These are phyloP conservation scores for Sebastes jordani DNA, from an alignment of 2,797 vertebrate species.

Conservation along the genomic window DNA sequence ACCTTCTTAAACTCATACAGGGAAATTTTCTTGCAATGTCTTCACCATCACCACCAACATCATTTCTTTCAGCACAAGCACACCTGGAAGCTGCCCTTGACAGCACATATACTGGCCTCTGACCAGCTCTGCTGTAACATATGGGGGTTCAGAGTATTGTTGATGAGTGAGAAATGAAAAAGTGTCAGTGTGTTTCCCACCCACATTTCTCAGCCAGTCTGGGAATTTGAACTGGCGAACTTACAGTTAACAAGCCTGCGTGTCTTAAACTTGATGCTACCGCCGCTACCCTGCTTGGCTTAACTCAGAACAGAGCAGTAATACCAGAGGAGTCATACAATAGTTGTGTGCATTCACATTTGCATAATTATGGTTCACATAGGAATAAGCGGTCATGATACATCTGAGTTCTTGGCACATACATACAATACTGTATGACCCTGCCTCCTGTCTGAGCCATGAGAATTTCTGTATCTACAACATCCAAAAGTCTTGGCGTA, in stretches of 20 bases:
- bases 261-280: slow-evolving; percentile 16
- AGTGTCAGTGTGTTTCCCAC: slow-evolving; percentile 20
- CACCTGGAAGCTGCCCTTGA: slow-evolving; percentile 6
- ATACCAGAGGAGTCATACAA: not conserved
- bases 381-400: slow-evolving; percentile 12
- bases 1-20: not conserved
- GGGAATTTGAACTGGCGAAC: slow-evolving; percentile 32
- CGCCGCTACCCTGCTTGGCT: not conserved
- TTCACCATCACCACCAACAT: not conserved
- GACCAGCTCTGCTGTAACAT: slow-evolving; percentile 18
- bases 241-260: slow-evolving; percentile 14
- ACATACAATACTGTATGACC: slow-evolving; percentile 2
- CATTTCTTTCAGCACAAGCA: not conserved
- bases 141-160: slow-evolving; percentile 3
- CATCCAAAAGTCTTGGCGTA: not conserved
- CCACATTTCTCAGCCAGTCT: slow-evolving; percentile 16
- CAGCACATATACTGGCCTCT: not conserved
- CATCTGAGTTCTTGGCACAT: slow-evolving; percentile 40
- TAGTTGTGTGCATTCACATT: not conserved
- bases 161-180: slow-evolving; percentile 23
- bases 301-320: not conserved
- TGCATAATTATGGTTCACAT: slow-evolving; percentile 7
- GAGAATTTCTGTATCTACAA: slow-evolving; percentile 23
- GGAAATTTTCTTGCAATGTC: not conserved
- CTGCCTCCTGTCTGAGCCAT: slow-evolving; percentile 9